Evolutionary conservation across 2,113 vertebrate genomes (phyloP), one percentile per base, ranked within the genome.

Genomic region (Anolis sagrei): DNA sequence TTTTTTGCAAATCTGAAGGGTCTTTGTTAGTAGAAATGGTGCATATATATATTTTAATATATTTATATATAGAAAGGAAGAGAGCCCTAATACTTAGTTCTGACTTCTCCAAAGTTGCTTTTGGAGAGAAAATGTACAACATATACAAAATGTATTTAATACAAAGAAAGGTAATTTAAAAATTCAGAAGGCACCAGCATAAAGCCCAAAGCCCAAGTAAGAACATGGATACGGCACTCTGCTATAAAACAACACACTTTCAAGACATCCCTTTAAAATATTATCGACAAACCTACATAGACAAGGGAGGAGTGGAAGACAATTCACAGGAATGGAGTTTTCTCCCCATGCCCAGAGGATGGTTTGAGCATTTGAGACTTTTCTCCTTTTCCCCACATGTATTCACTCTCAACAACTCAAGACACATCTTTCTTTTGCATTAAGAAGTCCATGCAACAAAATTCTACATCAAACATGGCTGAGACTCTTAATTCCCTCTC

Each of bases 141-240:
- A 97, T 96, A 97, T 95, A 97, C 95, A 96, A 93, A 96, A 95
- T 76, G 90, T 92, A 95, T 95, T 95, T 95, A 94, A 93, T 95
- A 95, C 93, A 95, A 96, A 94, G 91, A 89, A 92, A 77, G 87
- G 73, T 75, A 86, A 86, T 89, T 76, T 75, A 89, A 85, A 93
- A 92, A 91, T 7, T 83, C 84, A 88, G 89, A 95, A 89, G 87
- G 92, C 93, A 94, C 86, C 87, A 94, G 93, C 90, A 39, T 86
- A 93, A 95, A 91, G 92, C 89, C 86, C 76, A 89, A 89, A 94
- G 91, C 88, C 88, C 89, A 68, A 84, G 84, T 76, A 70, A 88
- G 91, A 95, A 89, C 90, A 94, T 78, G 90, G 90, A 92, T 87
- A 93, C 83, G 87, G 86, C 64, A 91, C 93, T 76, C 86, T 89